Conservation (phyloP, 2,888 invertebrate genomes). For the Euproctis similis region DNA sequence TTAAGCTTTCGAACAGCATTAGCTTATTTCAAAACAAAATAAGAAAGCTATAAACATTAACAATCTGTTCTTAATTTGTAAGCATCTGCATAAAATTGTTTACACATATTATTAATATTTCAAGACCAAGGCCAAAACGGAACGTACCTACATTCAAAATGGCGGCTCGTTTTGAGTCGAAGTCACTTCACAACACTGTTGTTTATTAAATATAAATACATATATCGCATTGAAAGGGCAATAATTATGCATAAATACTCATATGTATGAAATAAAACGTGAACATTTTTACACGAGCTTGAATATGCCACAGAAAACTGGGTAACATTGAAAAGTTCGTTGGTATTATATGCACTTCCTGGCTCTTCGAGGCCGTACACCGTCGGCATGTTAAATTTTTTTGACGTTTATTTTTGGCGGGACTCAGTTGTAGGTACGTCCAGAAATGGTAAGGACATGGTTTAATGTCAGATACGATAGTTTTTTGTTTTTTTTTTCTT, state of each 20-base stretch:
- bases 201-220: slow-evolving; percentile 34
- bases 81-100: slow-evolving; percentile 1
- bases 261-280: slow-evolving; percentile 29
- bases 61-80: no score
- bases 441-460: slow-evolving; percentile 42
- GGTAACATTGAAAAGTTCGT: slow-evolving; percentile 73
- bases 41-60: no score
- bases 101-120: slow-evolving; percentile 22
- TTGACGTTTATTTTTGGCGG: slow-evolving; percentile 72
- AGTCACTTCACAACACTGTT: slow-evolving; percentile 21
- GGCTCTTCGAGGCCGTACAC: slow-evolving; percentile 52
- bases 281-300: slow-evolving; percentile 41
- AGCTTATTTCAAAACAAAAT: no score
- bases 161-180: slow-evolving; percentile 29
- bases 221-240: slow-evolving; percentile 42
- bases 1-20: no score
- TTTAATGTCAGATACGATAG: slow-evolving; percentile 20
- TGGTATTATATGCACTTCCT: slow-evolving; percentile 74
- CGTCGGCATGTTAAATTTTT: slow-evolving; percentile 61
- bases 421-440: slow-evolving; percentile 35
- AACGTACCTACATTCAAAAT: slow-evolving; percentile 33
- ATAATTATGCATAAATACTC: slow-evolving; percentile 34
- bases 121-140: slow-evolving; percentile 29
- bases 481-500: slow-evolving; percentile 13
- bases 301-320: slow-evolving; percentile 46